Conservation (phyloP, 1,140 invertebrate genomes). For the Temnothorax longispinosus region DNA sequence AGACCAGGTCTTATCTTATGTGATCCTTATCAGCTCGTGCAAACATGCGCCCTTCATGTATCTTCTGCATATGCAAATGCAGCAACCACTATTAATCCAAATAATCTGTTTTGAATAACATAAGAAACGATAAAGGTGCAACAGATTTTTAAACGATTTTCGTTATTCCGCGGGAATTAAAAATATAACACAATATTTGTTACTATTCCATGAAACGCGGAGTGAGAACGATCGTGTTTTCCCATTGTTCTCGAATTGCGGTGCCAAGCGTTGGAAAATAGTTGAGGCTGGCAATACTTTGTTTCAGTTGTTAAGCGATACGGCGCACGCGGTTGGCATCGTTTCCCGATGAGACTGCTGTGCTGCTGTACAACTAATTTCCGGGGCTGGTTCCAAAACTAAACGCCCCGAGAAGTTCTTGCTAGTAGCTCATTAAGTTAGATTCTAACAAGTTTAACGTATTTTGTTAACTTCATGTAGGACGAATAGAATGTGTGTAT, state of each 20-base stretch:
- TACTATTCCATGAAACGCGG: background rate
- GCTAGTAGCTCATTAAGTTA: conserved; percentile 47
- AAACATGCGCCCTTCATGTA: background rate
- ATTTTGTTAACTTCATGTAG: conserved; percentile 20
- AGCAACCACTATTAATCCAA: background rate
- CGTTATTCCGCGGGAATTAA: background rate
- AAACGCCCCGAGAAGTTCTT: conserved; percentile 37
- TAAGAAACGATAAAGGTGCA: background rate
- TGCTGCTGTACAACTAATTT: conserved; percentile 37
- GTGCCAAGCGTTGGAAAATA: conserved; percentile 18
- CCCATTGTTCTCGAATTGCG: conserved; percentile 27
- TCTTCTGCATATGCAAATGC: background rate
- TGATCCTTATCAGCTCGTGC: background rate
- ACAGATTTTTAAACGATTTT: conserved; percentile 4
- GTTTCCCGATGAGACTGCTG: conserved; percentile 38
- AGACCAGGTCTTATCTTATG: background rate
- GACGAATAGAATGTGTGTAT: background rate
- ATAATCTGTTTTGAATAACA: background rate
- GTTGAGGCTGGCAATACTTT: conserved; percentile 37
- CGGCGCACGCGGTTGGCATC: conserved; percentile 28
- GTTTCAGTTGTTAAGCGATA: conserved; percentile 46
- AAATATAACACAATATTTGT: background rate
- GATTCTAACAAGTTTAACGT: conserved; percentile 44
- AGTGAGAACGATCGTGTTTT: background rate
- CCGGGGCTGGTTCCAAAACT: conserved; percentile 26